A percentile compares a stretch with the other conserved stretches of the same genome.
phyloP scores from a whole-genome alignment of 2,113 vertebrate species.

The Melanerpes aurifrons region DNA sequence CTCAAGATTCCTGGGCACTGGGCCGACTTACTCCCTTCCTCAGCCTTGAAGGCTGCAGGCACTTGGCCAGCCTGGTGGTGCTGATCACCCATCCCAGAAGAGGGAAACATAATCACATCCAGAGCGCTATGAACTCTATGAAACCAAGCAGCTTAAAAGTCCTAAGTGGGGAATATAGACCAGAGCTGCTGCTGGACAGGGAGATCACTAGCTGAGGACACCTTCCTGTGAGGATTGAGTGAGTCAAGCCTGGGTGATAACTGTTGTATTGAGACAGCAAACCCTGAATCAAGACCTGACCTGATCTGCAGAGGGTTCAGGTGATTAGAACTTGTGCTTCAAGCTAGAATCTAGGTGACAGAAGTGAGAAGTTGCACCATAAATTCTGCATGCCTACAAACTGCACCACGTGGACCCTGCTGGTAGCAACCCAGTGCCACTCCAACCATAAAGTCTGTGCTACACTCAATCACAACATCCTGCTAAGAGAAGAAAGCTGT shows the following conservation, averaged over 20 bases:
- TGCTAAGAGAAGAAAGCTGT: neutral
- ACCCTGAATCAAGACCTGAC: neutral
- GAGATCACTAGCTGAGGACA: neutral
- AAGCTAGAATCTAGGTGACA: neutral
- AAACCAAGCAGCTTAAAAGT: neutral
- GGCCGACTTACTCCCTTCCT: neutral
- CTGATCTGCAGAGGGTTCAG: neutral
- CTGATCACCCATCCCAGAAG: neutral
- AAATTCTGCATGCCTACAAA: neutral
- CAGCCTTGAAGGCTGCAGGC: neutral
- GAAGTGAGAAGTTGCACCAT: neutral
- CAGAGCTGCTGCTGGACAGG: neutral
- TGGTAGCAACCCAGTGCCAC: neutral
- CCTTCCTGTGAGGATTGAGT: neutral
- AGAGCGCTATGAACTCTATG: neutral
- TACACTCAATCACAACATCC: neutral
- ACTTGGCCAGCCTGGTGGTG: rapidly evolving
- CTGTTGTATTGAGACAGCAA: neutral
- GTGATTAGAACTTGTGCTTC: neutral
- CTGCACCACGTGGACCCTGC: neutral
- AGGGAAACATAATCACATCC: neutral
- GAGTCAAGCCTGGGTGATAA: neutral
- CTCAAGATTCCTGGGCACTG: neutral
- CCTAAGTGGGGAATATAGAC: neutral
- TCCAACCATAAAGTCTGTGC: neutral